Conservation (phyloP, 1,140 invertebrate species). For the Hypsibius dujardini region DNA sequence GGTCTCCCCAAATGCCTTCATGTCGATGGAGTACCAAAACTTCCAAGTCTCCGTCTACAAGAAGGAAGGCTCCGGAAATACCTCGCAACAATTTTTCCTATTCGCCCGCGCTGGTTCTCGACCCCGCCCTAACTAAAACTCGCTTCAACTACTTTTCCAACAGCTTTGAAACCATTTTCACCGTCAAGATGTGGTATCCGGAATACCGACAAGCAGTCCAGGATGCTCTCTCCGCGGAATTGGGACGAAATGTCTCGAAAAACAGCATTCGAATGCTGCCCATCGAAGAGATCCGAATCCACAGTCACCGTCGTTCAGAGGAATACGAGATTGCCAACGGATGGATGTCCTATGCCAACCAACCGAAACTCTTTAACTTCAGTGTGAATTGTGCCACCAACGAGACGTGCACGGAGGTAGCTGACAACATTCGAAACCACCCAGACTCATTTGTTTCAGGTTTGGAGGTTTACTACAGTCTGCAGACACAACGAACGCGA, state of each 20-base stretch:
- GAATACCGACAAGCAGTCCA: neutral
- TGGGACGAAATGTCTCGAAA: neutral
- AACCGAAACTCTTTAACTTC: neutral
- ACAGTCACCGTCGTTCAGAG: neutral
- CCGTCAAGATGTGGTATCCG: neutral
- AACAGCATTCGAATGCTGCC: neutral
- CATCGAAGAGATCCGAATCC: neutral
- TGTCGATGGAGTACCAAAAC: neutral
- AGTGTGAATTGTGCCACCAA: neutral
- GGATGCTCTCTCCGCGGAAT: neutral
- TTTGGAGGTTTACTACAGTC: neutral
- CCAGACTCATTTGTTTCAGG: neutral
- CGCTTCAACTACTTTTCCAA: neutral
- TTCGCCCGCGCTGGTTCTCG: neutral
- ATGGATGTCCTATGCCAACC: neutral
- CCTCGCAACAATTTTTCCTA: neutral
- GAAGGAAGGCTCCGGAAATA: neutral
- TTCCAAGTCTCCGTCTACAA: neutral
- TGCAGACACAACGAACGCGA: neutral
- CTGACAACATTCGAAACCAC: neutral
- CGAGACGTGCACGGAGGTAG: neutral
- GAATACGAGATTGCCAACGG: neutral
- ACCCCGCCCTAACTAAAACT: neutral
- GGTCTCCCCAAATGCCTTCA: neutral
- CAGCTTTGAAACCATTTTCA: neutral